phyloP scores from a whole-genome alignment of 2,113 vertebrate genomes.

The Numida meleagris region DNA sequence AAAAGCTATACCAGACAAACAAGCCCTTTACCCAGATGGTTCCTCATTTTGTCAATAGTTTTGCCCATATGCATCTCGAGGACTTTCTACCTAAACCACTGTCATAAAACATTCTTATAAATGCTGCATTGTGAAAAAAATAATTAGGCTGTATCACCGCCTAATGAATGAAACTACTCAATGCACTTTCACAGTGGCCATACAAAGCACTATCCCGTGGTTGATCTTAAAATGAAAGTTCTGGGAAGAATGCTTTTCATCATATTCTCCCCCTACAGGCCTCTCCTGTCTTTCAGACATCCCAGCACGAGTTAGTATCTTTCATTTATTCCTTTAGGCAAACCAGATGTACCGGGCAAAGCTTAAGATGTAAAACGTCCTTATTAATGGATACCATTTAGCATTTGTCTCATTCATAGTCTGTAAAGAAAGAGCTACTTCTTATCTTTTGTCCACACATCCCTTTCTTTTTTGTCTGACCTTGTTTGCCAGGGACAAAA shows the following conservation, averaged over 20 bases:
- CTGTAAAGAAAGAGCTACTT: not conserved
- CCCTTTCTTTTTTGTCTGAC: not conserved
- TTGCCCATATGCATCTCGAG: not conserved
- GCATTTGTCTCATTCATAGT: not conserved
- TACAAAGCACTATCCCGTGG: not conserved
- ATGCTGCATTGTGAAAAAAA: not conserved
- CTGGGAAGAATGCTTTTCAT: not conserved
- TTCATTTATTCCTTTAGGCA: not conserved
- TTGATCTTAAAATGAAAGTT: not conserved
- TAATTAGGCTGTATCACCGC: not conserved
- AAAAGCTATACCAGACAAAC: not conserved
- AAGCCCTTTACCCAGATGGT: not conserved
- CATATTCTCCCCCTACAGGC: not conserved
- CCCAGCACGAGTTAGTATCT: not conserved
- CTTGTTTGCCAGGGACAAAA: not conserved
- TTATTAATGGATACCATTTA: not conserved
- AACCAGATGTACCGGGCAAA: not conserved
- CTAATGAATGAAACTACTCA: not conserved
- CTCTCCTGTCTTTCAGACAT: constrained; percentile 1
- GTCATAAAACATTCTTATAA: not conserved
- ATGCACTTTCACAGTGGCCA: not conserved
- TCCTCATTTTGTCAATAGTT: not conserved
- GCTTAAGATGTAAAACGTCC: not conserved
- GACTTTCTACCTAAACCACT: not conserved
- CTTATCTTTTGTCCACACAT: not conserved